These are phyloP conservation scores for Lordiphosa mommai DNA, from an alignment of 1,140 invertebrate genomes.

Conservation along the genomic window DNA sequence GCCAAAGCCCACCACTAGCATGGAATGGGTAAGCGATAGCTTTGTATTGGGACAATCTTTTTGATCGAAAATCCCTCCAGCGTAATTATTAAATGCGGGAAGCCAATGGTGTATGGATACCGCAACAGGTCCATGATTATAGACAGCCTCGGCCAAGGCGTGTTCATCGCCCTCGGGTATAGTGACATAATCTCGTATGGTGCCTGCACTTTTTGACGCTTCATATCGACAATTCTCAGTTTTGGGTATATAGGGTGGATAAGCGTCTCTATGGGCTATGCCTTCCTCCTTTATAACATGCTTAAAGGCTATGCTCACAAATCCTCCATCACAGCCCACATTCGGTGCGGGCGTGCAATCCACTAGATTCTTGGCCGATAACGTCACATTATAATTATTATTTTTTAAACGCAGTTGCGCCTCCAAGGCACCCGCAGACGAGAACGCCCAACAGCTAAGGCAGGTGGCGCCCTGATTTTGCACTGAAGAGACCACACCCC, in stretches of 20 bases:
- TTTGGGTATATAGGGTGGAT: conserved; percentile 86
- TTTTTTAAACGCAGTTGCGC: conserved; percentile 84
- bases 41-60: conserved; percentile 82
- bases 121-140: conserved; percentile 81
- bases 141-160: conserved; percentile 85
- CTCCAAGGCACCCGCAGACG: conserved; percentile 90
- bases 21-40: conserved; percentile 66
- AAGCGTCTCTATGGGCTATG: conserved; percentile 87
- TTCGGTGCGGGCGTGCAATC: conserved; percentile 92
- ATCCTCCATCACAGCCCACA: conserved; percentile 90
- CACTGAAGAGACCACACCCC: conserved; percentile 6
- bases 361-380: conserved; percentile 94
- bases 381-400: conserved; percentile 84
- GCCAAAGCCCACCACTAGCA: conserved; percentile 87
- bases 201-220: background rate
- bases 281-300: conserved; percentile 88
- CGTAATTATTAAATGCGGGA: conserved; percentile 9
- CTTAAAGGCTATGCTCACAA: conserved; percentile 86
- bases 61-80: conserved; percentile 55
- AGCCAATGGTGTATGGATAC: conserved; percentile 21
- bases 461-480: conserved; percentile 87
- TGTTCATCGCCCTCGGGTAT: conserved; percentile 83
- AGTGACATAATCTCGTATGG: conserved; percentile 80
- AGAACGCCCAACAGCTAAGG: conserved; percentile 96
- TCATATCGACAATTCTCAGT: conserved; percentile 77